Conservation (phyloP, 2,113 vertebrate genomes). For the cattle (Bos taurus) region DNA sequence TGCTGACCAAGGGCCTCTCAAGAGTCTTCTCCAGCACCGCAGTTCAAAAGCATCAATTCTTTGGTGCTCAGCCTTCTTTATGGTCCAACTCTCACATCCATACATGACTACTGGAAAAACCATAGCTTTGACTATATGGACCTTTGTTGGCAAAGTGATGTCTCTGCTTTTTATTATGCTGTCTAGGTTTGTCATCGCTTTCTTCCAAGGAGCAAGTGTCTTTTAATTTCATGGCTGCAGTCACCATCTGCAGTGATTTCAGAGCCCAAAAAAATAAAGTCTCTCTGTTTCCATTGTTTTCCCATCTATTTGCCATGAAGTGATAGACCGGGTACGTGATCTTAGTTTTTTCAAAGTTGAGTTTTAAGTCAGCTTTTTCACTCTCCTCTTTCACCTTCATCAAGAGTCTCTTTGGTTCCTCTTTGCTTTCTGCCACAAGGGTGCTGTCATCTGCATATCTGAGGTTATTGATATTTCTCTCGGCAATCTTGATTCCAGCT, state of each 20-base stretch:
- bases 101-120: background rate
- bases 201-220: background rate
- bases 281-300: background rate
- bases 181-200: background rate
- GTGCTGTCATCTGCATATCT: too few relatives aligned
- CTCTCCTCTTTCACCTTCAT: too few relatives aligned
- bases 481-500: too few relatives aligned
- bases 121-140: background rate
- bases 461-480: too few relatives aligned
- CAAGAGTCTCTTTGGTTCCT: too few relatives aligned
- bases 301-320: too few relatives aligned
- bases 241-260: background rate
- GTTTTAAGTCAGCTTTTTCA: too few relatives aligned
- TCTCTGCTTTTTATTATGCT: background rate
- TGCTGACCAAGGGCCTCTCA: background rate
- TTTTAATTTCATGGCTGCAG: background rate
- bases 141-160: background rate
- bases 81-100: background rate
- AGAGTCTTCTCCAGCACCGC: background rate
- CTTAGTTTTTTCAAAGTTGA: background rate
- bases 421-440: too few relatives aligned
- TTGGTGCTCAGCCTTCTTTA: background rate
- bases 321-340: background rate
- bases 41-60: background rate
- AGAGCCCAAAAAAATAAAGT: background rate